Percentiles rank a stretch among this genome's conserved stretches.
These are phyloP conservation scores for Hirudo medicinalis DNA, from an alignment of 1,140 invertebrate genomes.

Conservation along the genomic window DNA sequence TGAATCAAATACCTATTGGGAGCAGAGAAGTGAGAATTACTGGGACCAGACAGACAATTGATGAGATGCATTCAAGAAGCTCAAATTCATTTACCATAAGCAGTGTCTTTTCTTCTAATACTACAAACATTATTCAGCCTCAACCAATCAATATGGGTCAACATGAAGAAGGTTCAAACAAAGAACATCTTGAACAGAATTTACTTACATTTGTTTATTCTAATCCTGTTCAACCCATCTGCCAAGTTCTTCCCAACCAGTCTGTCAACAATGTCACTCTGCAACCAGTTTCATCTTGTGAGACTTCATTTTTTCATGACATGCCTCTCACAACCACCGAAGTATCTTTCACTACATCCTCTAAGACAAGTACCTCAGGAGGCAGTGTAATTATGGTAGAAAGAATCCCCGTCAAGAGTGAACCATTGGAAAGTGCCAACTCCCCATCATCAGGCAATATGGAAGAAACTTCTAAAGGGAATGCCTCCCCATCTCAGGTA, in stretches of 20 bases:
- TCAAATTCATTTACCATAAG: neutral
- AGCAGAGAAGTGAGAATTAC: neutral
- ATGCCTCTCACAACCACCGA: neutral
- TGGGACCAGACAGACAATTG: neutral
- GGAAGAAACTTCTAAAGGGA: neutral
- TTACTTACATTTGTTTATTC: no score
- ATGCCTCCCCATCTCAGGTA: constrained; percentile 23
- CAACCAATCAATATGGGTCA: no score
- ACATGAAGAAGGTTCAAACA: no score
- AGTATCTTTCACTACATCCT: neutral
- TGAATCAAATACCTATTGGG: neutral
- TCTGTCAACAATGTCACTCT: no score
- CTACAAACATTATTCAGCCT: neutral
- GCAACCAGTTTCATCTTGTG: no score
- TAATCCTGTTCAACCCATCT: no score
- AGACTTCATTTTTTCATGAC: no score
- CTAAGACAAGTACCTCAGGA: neutral
- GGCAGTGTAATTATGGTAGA: neutral
- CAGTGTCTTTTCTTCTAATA: neutral
- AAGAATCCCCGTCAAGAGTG: neutral
- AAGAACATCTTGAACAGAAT: no score
- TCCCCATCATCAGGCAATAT: neutral
- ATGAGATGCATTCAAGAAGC: neutral
- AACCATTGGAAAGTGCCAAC: neutral
- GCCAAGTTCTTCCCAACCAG: no score